These are phyloP conservation scores for Mycetomoellerius zeteki DNA, from an alignment of 1,140 invertebrate genomes.

Conservation along the genomic window DNA sequence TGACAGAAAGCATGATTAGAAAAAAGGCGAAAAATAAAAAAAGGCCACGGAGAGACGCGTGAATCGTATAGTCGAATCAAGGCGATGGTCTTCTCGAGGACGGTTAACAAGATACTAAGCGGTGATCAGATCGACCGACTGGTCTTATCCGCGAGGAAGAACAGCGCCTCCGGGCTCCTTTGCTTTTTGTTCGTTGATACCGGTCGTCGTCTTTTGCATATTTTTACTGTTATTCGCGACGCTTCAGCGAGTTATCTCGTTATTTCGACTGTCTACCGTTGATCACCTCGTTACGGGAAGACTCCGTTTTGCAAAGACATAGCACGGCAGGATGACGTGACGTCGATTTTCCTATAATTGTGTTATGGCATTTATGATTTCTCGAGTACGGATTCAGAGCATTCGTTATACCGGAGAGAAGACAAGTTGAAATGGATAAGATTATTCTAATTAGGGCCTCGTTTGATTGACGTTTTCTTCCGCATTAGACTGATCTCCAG, in stretches of 20 bases:
- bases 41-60: background rate
- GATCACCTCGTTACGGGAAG: slow-evolving; percentile 32
- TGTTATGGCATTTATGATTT: slow-evolving; percentile 8
- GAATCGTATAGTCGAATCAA: slow-evolving; percentile 19
- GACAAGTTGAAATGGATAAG: background rate
- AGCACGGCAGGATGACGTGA: background rate
- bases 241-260: slow-evolving; percentile 39
- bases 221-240: slow-evolving; percentile 78
- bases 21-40: background rate
- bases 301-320: background rate
- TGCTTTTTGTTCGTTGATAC: slow-evolving; percentile 67
- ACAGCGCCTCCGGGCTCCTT: slow-evolving; percentile 71
- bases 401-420: background rate
- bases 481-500: background rate
- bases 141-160: slow-evolving; percentile 77
- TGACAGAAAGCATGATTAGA: background rate
- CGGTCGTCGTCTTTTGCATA: slow-evolving; percentile 64
- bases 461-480: background rate
- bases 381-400: slow-evolving; percentile 8
- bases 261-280: slow-evolving; percentile 65
- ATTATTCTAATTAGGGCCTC: slow-evolving; percentile 50
- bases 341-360: slow-evolving; percentile 39
- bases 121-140: slow-evolving; percentile 77
- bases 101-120: slow-evolving; percentile 82
- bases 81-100: slow-evolving; percentile 74